Evolutionary conservation across 2,113 vertebrate species (phyloP), one percentile per base, ranked within the genome.

Genomic region (Calyptomena viridis): DNA sequence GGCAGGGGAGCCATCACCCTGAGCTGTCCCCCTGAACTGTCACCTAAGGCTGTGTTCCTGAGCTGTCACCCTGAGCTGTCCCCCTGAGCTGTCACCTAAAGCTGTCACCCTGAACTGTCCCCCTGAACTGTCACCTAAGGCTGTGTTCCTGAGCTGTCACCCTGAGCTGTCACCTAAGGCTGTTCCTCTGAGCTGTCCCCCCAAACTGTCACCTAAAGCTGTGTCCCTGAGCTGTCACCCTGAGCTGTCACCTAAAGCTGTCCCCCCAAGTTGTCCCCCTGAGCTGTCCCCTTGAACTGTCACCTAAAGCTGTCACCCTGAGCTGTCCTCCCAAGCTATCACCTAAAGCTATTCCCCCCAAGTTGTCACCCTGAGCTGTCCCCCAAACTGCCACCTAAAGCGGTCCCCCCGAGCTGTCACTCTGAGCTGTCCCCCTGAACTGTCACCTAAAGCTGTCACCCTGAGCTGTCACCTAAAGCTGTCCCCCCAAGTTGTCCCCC

Each of bases 391-490:
- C 53, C 62, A 28, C 53, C 76, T 28, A 2, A 11, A 33, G 14
- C 40, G 6, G 9, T 31, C 39, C 21, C 63, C 72, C 40, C 0
- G 7, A 37, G 3, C 12, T 31, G 14, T 40, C 50, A 55, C 8
- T 28, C 40, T 5, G 17, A 59, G 58, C 24, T 25, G 35, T 53
- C 64, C 20, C 60, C 74, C 50, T 1, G 6, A 58, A 11, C 12
- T 14, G 20, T 23, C 37, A 24, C 40, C 40, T 40, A 40, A 40
- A 40, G 40, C 13, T 40, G 40, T 40, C 10, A 9, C 5, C 5
- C 35, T 3, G 1, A 25, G 8, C 49, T 8, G 5, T 35, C 25
- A 31, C 72, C 14, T 1, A 2, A 3, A 62, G 35, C 30, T 5
- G 12, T 50, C 63, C 42, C 44, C 24, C 27, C 1, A 10, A n/a